A percentile compares a stretch with the other conserved stretches of the same genome.
phyloP scores from a whole-genome alignment of 1,140 invertebrate species.

The Dolichoris vasculosae region DNA sequence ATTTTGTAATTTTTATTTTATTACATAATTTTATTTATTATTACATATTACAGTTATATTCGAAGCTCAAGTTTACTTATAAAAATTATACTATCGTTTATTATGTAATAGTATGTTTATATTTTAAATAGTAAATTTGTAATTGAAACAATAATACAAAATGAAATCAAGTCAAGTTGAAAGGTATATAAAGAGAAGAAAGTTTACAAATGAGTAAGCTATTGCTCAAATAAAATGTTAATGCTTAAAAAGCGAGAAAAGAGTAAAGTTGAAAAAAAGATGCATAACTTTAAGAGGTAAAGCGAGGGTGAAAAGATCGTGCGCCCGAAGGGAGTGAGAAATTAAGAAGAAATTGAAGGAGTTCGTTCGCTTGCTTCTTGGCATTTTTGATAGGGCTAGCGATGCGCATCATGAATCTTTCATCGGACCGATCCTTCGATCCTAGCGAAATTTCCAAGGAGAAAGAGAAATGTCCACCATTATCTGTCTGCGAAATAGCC shows the following conservation, averaged over 20 bases:
- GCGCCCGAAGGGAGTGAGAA: conserved; percentile 19
- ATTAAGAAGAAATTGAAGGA: conserved; percentile 27
- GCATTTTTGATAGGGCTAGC: conserved; percentile 43
- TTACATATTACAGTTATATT: too few species aligned
- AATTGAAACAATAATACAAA: too few species aligned
- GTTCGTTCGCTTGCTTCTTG: background rate
- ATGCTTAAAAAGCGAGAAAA: background rate
- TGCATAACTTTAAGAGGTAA: background rate
- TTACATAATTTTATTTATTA: too few species aligned
- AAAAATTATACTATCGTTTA: too few species aligned
- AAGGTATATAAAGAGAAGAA: too few species aligned
- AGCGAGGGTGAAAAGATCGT: background rate
- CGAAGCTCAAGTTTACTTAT: too few species aligned
- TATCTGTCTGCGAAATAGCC: conserved; percentile 48
- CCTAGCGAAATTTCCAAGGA: conserved; percentile 36
- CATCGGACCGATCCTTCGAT: conserved; percentile 45
- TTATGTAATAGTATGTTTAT: too few species aligned
- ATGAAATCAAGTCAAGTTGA: too few species aligned
- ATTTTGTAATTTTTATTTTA: background rate
- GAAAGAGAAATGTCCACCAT: conserved; percentile 51
- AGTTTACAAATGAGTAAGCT: too few species aligned
- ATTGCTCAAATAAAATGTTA: too few species aligned
- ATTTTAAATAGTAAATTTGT: too few species aligned
- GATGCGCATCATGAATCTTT: conserved; percentile 54
- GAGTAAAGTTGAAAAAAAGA: background rate